A percentile compares a stretch with the other conserved stretches of the same genome.
These are phyloP conservation scores for Pyrgus malvae DNA, from an alignment of 2,888 invertebrate genomes.

Conservation along the genomic window DNA sequence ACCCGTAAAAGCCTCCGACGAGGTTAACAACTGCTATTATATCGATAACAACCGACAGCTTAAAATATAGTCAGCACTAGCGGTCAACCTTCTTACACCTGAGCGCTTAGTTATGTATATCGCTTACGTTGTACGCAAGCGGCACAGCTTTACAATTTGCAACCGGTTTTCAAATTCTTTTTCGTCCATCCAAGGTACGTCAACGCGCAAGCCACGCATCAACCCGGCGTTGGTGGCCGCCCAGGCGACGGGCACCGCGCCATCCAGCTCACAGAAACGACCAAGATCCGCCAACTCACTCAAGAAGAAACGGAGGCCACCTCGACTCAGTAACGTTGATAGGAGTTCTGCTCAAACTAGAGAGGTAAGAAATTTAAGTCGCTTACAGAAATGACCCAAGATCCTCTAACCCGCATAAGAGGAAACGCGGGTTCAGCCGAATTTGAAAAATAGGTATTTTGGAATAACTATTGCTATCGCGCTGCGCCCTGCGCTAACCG, in stretches of 20 bases:
- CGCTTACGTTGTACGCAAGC: too few species aligned
- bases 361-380: constrained; percentile 46
- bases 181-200: constrained; percentile 83
- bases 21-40: too few species aligned
- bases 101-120: too few species aligned
- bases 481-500: too few species aligned
- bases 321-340: constrained; percentile 95
- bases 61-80: too few species aligned
- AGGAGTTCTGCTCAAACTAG: constrained; percentile 95
- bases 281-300: constrained; percentile 80
- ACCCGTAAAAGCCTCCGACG: too few species aligned
- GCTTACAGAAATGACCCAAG: constrained; percentile 73
- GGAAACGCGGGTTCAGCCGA: constrained; percentile 86
- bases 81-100: too few species aligned
- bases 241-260: constrained; percentile 88
- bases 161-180: too few species aligned
- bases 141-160: too few species aligned
- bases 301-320: constrained; percentile 86
- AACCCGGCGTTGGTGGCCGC: constrained; percentile 98
- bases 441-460: too few species aligned
- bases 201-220: constrained; percentile 95
- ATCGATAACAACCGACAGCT: too few species aligned
- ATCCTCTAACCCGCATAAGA: constrained; percentile 82
- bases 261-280: constrained; percentile 70
- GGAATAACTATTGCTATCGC: too few species aligned